phyloP scores from a whole-genome alignment of 2,888 invertebrate species.

The Brachylomia viminalis region DNA sequence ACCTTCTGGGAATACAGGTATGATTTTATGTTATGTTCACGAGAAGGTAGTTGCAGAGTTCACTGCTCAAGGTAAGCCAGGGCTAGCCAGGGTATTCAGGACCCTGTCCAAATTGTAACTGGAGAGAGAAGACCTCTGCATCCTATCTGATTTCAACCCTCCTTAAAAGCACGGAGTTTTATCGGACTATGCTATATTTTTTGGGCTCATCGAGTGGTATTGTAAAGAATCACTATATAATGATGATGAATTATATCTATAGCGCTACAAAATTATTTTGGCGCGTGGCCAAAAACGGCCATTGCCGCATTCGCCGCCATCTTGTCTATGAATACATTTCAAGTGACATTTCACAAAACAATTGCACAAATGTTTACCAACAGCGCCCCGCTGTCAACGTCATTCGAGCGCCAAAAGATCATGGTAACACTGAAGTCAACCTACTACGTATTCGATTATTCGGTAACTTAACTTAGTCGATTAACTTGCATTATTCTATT shows the following conservation, averaged over 20 bases:
- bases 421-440: neutral
- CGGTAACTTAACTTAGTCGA: constrained; percentile 20
- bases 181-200: neutral
- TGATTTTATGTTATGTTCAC: no score
- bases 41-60: neutral
- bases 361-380: no score
- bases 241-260: no score
- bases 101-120: neutral
- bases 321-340: no score
- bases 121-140: neutral
- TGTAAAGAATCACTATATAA: neutral
- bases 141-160: neutral
- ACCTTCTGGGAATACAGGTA: no score
- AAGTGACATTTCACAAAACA: no score
- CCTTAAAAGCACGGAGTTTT: neutral
- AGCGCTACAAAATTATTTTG: no score
- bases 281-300: no score
- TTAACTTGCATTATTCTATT: constrained; percentile 35
- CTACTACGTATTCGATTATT: constrained; percentile 18
- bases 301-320: no score
- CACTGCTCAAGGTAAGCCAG: neutral
- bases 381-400: no score
- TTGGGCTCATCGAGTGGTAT: neutral
- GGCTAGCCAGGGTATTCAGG: neutral
- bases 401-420: no score